Conservation (phyloP, 2,797 vertebrate genomes). For the Rachycentron canadum region DNA sequence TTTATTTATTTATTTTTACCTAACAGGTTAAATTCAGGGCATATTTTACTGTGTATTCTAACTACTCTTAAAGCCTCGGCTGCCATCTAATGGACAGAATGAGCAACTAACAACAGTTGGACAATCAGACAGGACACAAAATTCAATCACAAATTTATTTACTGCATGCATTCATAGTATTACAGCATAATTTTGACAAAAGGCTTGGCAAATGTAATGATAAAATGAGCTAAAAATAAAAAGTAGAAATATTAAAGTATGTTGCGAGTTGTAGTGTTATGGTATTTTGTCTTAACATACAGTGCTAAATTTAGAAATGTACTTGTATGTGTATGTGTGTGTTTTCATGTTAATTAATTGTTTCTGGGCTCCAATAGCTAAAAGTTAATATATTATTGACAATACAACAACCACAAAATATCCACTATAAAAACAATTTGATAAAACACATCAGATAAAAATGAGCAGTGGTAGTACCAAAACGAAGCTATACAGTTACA, state of each 20-base stretch:
- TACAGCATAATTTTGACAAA: conserved; percentile 76
- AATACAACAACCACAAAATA: conserved; percentile 54
- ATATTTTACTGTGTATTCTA: accelerated
- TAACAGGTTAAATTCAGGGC: not conserved
- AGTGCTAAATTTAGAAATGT: conserved; percentile 45
- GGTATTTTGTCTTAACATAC: conserved; percentile 40
- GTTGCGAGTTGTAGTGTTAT: conserved; percentile 39
- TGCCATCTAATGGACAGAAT: conserved; percentile 61
- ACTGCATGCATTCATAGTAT: conserved; percentile 80
- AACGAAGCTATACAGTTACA: conserved; percentile 76
- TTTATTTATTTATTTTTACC: not conserved
- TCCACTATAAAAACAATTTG: conserved; percentile 61
- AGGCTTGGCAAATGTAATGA: conserved; percentile 58
- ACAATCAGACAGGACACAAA: conserved; percentile 23
- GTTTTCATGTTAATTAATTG: conserved; percentile 42
- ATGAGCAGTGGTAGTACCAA: conserved; percentile 74
- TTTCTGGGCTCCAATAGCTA: conserved; percentile 53
- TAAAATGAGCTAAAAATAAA: conserved; percentile 57
- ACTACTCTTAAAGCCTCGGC: not conserved
- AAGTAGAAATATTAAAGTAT: conserved; percentile 67
- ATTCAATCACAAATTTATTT: conserved; percentile 81
- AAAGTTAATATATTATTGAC: conserved; percentile 75
- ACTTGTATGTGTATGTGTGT: conserved; percentile 35
- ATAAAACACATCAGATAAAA: conserved; percentile 71
- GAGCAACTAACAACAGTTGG: not conserved